Percentiles rank a stretch among this genome's conserved stretches.
These are phyloP conservation scores for Ennomos erosarius DNA, from an alignment of 2,888 invertebrate genomes.

Conservation along the genomic window DNA sequence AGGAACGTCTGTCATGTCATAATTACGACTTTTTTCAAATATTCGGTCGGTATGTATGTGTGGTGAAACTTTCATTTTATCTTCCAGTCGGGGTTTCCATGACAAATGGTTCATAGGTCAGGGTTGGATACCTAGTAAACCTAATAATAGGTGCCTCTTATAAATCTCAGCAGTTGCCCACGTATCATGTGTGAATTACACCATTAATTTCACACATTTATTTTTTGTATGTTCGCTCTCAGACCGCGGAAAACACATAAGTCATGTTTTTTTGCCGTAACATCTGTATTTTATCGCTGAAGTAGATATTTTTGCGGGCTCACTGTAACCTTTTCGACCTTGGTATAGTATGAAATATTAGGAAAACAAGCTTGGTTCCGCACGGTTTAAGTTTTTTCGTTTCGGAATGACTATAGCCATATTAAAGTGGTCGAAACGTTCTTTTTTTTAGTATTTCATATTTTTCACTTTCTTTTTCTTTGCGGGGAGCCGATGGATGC, in stretches of 20 bases:
- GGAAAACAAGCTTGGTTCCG: conserved; percentile 25
- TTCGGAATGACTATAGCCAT: conserved; percentile 10
- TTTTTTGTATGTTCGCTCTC: conserved; percentile 38
- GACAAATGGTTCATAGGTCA: conserved; percentile 7
- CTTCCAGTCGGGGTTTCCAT: conserved; percentile 1
- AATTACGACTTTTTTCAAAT: no score
- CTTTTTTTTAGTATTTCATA: no score
- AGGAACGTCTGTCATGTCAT: no score
- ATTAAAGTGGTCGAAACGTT: conserved; percentile 8
- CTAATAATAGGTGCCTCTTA: conserved; percentile 26
- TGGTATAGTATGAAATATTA: conserved; percentile 32
- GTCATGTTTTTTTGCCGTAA: conserved; percentile 40
- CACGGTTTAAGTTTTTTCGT: conserved; percentile 17
- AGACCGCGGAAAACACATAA: conserved; percentile 38
- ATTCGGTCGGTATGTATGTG: neutral
- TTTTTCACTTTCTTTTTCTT: no score
- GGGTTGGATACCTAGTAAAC: conserved; percentile 5
- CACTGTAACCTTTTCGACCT: conserved; percentile 33
- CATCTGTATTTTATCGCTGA: conserved; percentile 41
- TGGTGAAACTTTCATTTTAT: conserved; percentile 1
- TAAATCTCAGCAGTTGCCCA: conserved; percentile 30
- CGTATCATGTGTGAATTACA: conserved; percentile 39
- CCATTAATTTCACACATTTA: conserved; percentile 37
- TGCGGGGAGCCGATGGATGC: no score
- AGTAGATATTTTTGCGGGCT: conserved; percentile 33